Evolutionary conservation across 2,797 vertebrate species (phyloP).

Genomic region (Fistularia commersonii): DNA sequence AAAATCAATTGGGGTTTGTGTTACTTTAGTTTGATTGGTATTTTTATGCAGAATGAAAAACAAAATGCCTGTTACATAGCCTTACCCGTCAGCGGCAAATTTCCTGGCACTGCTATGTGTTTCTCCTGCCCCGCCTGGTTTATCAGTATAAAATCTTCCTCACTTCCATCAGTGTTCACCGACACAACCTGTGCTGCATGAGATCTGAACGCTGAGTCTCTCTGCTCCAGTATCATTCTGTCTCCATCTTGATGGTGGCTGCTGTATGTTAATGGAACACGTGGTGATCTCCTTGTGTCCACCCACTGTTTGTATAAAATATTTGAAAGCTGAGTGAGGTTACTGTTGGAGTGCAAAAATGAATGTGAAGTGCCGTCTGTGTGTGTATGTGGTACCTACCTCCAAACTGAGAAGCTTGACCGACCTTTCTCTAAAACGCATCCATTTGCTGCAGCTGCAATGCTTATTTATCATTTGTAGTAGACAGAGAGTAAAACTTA

Average conservation of each 20-base stretch:
- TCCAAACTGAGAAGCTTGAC: constrained; percentile 30
- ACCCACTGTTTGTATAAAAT: neutral
- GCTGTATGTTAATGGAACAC: constrained; percentile 4
- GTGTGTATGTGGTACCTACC: constrained; percentile 30
- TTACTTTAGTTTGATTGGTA: no score
- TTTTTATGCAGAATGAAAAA: no score
- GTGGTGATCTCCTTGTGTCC: neutral
- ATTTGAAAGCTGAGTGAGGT: neutral
- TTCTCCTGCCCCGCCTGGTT: no score
- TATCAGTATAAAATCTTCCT: neutral
- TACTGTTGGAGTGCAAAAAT: constrained; percentile 27
- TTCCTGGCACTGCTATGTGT: neutral
- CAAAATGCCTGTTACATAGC: neutral
- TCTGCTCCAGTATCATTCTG: neutral
- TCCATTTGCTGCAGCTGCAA: constrained; percentile 9
- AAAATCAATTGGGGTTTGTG: no score
- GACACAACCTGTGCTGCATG: neutral
- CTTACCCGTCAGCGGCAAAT: neutral
- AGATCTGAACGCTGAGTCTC: constrained; percentile 4
- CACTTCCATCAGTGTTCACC: neutral
- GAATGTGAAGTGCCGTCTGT: constrained; percentile 26
- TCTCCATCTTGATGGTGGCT: neutral
- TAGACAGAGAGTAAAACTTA: neutral
- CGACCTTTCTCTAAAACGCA: constrained; percentile 4
- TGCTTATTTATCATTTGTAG: neutral